Base-by-base conservation (phyloP, 2,113 vertebrate genomes). In the Pristiophorus japonicus region DNA sequence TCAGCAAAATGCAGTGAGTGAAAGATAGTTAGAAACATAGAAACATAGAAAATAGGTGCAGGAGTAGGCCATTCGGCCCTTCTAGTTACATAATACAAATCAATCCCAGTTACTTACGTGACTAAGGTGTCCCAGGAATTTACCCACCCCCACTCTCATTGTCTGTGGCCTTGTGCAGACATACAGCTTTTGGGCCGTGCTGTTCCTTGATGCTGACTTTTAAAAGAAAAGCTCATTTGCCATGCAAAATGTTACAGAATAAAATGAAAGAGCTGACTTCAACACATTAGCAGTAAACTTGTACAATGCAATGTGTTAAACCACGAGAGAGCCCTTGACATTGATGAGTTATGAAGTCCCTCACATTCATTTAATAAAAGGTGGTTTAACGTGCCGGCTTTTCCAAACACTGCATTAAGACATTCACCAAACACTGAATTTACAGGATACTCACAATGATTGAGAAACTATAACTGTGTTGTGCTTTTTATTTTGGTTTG, bases 351-450 rank as follows among this genome's bases (percentile, higher is more conserved):
- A 88, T 88, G 85, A 88, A 55, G 85, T 88, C 85, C 22, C 51
- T 88, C 85, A 59, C 42, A 88, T 55, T 88, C 85, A 55, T 88
- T 88, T 47, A 88, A 88, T 88, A 88, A 30, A 88, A 88, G 51
- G 51, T 88, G 47, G 51, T 88, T 55, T 88, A 88, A 88, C 8
- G 18, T 88, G 47, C 30, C 24, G 85, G 4, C 75, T 18, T 78
- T 55, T 88, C 47, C 27, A 59, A 12, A 30, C 27, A 88, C 7
- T 34, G 51, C 51, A 88, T 88, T 88, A 88, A 55, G 47, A 55
- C 45, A 12, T 55, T 24, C 3, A 22, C n/a, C n/a, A 45, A 75
- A 84, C 47, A 59, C 51, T 55, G 12, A 88, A 10, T 84, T 88
- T 18, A 88, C 11, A 42, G 11, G 24, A 27, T 22, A 47, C 85